Evolutionary conservation across 2,113 vertebrate genomes (phyloP).

Genomic region (Urocynchramus pylzowi): DNA sequence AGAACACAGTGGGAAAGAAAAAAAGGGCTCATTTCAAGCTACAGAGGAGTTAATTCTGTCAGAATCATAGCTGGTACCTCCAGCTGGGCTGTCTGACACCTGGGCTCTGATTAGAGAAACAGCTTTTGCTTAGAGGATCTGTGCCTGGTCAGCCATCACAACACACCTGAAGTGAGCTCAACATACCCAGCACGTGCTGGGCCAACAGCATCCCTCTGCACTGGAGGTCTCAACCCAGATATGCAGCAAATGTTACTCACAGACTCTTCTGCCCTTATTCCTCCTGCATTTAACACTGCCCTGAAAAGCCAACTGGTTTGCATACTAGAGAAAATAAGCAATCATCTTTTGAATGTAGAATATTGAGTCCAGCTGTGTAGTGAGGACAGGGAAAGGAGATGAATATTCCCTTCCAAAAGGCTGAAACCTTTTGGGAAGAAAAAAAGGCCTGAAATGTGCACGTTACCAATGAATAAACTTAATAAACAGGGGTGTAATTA

Average conservation of each 20-base stretch:
- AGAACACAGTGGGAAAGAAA: not conserved
- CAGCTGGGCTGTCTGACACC: not conserved
- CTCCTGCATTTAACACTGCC: not conserved
- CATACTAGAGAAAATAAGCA: not conserved
- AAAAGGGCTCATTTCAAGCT: not conserved
- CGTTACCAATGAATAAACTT: not conserved
- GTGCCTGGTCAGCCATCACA: not conserved
- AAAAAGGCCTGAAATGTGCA: not conserved
- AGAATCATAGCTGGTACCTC: not conserved
- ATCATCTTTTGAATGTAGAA: not conserved
- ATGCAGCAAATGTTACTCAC: fast-evolving
- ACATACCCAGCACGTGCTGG: not conserved
- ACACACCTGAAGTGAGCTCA: fast-evolving
- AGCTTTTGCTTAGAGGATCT: not conserved
- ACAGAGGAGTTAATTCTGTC: not conserved
- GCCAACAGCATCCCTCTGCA: not conserved
- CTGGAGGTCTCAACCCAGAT: not conserved
- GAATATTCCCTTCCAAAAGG: not conserved
- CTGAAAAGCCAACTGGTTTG: not conserved
- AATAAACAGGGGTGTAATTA: not conserved
- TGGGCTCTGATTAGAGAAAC: not conserved
- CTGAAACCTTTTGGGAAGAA: not conserved
- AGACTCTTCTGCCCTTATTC: not conserved
- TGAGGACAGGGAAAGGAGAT: not conserved
- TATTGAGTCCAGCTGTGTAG: not conserved